phyloP scores from a whole-genome alignment of 2,113 vertebrate genomes.

The Hirundichthys speculiger region DNA sequence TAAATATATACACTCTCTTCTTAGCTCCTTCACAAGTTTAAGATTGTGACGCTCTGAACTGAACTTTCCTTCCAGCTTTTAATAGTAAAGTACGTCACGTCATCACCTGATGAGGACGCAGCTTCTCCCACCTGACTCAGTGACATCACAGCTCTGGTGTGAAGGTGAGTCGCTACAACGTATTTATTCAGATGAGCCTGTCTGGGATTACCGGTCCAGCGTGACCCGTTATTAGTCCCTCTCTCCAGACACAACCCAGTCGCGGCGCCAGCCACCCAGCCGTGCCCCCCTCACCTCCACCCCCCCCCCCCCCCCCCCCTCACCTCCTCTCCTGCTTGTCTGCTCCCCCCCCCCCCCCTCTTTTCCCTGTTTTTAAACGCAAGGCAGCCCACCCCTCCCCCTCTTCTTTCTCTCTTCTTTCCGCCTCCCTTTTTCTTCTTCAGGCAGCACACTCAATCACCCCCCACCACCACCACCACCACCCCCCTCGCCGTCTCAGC shows the following conservation, averaged over 20 bases:
- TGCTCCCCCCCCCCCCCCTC: slow-evolving; percentile 49
- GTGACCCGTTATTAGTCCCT: slow-evolving; percentile 40
- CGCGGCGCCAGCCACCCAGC: slow-evolving; percentile 60
- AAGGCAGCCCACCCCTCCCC: slow-evolving; percentile 62
- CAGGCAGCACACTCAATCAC: slow-evolving; percentile 80
- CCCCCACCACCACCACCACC: slow-evolving; percentile 39
- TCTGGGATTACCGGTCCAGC: slow-evolving; percentile 26
- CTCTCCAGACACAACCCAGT: slow-evolving; percentile 52
- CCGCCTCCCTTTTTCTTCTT: slow-evolving; percentile 64
- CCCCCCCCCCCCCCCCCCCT: slow-evolving; percentile 44
- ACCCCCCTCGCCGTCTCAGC: slow-evolving; percentile 49
- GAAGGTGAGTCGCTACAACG: neutral
- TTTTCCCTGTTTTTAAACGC: slow-evolving; percentile 65
- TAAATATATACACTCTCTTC: too few relatives aligned
- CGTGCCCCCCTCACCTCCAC: slow-evolving; percentile 63
- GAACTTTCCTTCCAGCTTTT: too few relatives aligned
- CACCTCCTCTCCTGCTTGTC: slow-evolving; percentile 60
- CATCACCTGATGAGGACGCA: too few relatives aligned
- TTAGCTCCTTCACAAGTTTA: too few relatives aligned
- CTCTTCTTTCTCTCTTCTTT: slow-evolving; percentile 44
- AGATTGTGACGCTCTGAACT: too few relatives aligned
- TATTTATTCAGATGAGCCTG: slow-evolving; percentile 17
- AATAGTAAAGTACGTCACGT: too few relatives aligned
- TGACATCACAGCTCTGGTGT: too few relatives aligned
- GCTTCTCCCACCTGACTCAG: too few relatives aligned